Conservation (phyloP, 2,888 invertebrate species). For the Germaria angustata region DNA sequence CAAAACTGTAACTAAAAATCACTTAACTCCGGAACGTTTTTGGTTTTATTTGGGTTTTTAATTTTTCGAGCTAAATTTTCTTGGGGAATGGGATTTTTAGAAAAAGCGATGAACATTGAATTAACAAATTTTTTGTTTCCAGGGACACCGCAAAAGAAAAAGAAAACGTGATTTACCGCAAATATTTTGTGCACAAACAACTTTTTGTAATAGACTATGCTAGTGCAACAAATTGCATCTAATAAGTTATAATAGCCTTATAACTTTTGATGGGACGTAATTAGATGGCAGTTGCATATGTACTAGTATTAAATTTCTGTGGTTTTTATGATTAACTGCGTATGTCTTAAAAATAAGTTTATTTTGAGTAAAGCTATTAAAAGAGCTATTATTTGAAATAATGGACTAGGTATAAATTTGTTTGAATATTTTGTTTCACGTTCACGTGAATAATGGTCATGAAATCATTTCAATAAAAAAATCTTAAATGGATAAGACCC, state of each 20-base stretch:
- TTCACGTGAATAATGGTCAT: too few relatives aligned
- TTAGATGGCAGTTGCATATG: too few relatives aligned
- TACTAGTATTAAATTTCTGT: too few relatives aligned
- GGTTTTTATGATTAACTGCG: too few relatives aligned
- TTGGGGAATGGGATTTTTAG: constrained; percentile 23
- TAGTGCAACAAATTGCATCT: constrained; percentile 56
- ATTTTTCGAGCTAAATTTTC: constrained; percentile 20
- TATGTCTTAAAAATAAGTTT: too few relatives aligned
- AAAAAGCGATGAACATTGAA: constrained; percentile 75
- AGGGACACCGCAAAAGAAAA: constrained; percentile 72
- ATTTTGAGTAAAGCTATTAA: too few relatives aligned
- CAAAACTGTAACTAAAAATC: constrained; percentile 20
- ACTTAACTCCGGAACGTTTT: constrained; percentile 9
- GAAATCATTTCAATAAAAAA: too few relatives aligned
- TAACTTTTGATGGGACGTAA: too few relatives aligned
- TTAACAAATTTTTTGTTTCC: constrained; percentile 79
- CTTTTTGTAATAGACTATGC: constrained; percentile 13
- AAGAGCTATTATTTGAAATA: too few relatives aligned
- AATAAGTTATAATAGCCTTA: background rate
- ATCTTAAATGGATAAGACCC: too few relatives aligned
- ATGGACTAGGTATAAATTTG: too few relatives aligned
- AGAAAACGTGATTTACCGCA: constrained; percentile 50
- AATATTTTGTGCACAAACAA: constrained; percentile 14
- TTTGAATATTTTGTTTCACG: too few relatives aligned
- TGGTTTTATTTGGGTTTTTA: background rate